Evolutionary conservation across 2,888 invertebrate genomes (phyloP), one percentile per base, ranked within the genome.

Genomic region (Cheiracanthium punctorium): DNA sequence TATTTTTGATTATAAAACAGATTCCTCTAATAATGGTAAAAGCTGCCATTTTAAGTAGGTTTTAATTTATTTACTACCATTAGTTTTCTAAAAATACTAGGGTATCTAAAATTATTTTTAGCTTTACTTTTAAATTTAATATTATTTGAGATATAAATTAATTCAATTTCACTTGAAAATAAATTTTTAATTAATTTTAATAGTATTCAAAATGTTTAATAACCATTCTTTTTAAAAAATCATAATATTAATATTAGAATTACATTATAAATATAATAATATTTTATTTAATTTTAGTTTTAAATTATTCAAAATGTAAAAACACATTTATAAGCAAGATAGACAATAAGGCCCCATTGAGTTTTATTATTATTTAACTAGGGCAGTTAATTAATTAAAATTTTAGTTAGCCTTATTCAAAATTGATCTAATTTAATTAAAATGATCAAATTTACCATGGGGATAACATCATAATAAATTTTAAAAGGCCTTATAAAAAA

Each of bases 401-500:
- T 80, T 74, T 87, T 84, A 73, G 14, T 77, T 48, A 5, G 24
- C 20, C 29, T 33, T 37, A n/a, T 30, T 70, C 41, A 20, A 41
- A 12, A 67, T n/a, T 69, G 48, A 74, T 12, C 82, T 14, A 24
- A 82, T 70, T 80, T 88, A 88, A 89, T 80, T n/a, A n/a, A 77
- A 94, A 89, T 93, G 94, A 94, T 93, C 92, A 92, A 94, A 95
- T 94, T 94, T 95, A 95, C 95, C 94, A 94, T 94, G 94, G 95
- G 95, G 95, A 95, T 95, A 95, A 95, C 95, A 95, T 95, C 94
- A 94, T 95, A 93, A 95, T 95, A 93, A 94, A 94, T 94, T 94
- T 94, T 92, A 92, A 94, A 93, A 95, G 95, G 93, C 93, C 95
- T 91, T 92, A 95, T 95, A 93, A 93, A 93, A 94, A 94, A 93